Base-by-base conservation (phyloP, 2,113 vertebrate species). In the Tor tambroides region DNA sequence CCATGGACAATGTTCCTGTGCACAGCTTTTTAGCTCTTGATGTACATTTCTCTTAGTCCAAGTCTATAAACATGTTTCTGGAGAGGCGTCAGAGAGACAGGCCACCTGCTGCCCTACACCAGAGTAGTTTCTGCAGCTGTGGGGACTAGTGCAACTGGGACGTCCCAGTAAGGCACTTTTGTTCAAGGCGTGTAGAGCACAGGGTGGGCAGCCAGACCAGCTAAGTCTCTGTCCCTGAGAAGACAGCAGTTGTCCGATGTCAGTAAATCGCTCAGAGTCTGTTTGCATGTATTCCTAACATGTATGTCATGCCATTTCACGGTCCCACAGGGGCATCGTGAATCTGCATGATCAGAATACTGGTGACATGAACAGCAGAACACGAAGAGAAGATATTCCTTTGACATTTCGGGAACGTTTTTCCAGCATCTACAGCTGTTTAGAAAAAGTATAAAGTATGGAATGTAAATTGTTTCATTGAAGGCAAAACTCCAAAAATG, bases 211-310 rank as follows among this genome's bases (percentile, higher is more conserved):
- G 90, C 87, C 63, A 87, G 89, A 90, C 86, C 84, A 80, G 81
- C 89, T 43, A 71, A 32, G 26, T 49, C 89, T 0, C 46, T 84
- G 92, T 89, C 91, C 89, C 88, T 35, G 86, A 87, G 91, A 85
- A 91, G 90, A 89, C 87, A 91, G 86, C 94, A 94, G 94, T 94
- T 94, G 92, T 93, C 91, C 78, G n/a, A 38, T 41, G 41, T 61
- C 67, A 65, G 17, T 83, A 69, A 72, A 91, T 49, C 71, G 54
- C 49, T 89, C 76, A 87, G 49, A 77, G 19, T 88, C 83, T 87
- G 54, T 83, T 82, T 49, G 61, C 41, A 51, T 63, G 54, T 23
- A 69, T 78, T 67, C 76, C 67, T 75, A 59, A 69, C 75, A 23
- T 77, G 49, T 71, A 72, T 78, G 61, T 72, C 43, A 23, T 65